These are phyloP conservation scores for Furnarius figulus DNA, from an alignment of 2,113 vertebrate species.

Conservation along the genomic window DNA sequence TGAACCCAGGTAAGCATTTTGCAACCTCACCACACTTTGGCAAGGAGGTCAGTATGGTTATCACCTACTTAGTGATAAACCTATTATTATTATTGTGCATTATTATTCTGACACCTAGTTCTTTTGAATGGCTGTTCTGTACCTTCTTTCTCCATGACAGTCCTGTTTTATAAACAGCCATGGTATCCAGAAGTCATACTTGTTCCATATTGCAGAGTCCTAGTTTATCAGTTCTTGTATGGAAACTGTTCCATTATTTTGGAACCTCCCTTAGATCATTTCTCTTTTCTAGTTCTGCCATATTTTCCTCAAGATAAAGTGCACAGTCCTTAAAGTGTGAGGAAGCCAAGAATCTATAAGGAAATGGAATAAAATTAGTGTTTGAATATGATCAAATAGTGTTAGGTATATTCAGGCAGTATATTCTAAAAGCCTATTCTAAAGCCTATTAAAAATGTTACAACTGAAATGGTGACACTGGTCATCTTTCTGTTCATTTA, in stretches of 20 bases:
- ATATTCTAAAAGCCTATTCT: background rate
- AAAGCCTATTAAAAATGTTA: background rate
- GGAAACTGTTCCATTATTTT: background rate
- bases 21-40: background rate
- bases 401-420: background rate
- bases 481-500: background rate
- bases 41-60: background rate
- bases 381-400: background rate
- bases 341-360: background rate
- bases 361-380: background rate
- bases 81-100: background rate
- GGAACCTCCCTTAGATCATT: background rate
- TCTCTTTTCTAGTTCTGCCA: background rate
- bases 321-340: background rate
- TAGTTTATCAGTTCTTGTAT: background rate
- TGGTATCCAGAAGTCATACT: background rate
- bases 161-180: background rate
- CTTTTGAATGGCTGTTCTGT: background rate
- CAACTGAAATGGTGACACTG: accelerated
- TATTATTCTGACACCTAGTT: background rate
- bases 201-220: background rate
- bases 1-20: background rate
- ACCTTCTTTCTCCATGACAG: background rate
- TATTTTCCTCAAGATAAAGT: background rate
- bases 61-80: background rate